phyloP scores from a whole-genome alignment of 1,140 invertebrate species.

The Caenorhabditis briggsae region DNA sequence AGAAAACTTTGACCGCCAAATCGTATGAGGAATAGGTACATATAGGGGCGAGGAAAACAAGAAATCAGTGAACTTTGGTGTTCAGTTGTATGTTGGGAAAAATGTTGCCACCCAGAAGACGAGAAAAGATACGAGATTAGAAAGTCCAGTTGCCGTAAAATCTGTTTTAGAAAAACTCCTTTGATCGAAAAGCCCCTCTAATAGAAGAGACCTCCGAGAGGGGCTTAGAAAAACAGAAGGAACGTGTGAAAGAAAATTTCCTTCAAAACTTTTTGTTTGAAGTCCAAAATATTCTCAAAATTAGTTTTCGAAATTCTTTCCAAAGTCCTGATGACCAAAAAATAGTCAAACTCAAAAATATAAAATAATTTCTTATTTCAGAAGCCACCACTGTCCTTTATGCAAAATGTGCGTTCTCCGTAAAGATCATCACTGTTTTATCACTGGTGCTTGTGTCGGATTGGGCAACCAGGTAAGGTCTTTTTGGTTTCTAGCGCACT shows the following conservation, averaged over 20 bases:
- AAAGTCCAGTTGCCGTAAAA: too few relatives aligned
- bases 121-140: too few relatives aligned
- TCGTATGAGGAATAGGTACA: not conserved
- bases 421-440: slow-evolving; percentile 79
- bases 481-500: not conserved
- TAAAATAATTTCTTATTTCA: not conserved
- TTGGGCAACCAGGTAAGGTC: slow-evolving; percentile 76
- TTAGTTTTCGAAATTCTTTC: not conserved
- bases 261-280: too few relatives aligned
- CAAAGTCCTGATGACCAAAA: too few relatives aligned
- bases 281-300: too few relatives aligned
- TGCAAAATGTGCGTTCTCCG: slow-evolving; percentile 79
- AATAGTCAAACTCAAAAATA: too few relatives aligned
- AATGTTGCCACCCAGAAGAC: not conserved
- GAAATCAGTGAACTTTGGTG: slow-evolving; percentile 7
- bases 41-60: not conserved
- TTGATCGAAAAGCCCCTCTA: too few relatives aligned
- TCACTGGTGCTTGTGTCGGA: slow-evolving; percentile 79
- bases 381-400: slow-evolving; percentile 78
- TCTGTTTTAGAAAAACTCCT: too few relatives aligned
- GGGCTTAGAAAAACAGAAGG: too few relatives aligned
- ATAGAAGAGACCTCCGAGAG: too few relatives aligned
- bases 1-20: not conserved
- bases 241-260: too few relatives aligned
- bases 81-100: not conserved